Percentiles rank a stretch among this genome's conserved stretches.
These are phyloP conservation scores for Brachionus plicatilis DNA, from an alignment of 1,140 invertebrate species.

Conservation along the genomic window DNA sequence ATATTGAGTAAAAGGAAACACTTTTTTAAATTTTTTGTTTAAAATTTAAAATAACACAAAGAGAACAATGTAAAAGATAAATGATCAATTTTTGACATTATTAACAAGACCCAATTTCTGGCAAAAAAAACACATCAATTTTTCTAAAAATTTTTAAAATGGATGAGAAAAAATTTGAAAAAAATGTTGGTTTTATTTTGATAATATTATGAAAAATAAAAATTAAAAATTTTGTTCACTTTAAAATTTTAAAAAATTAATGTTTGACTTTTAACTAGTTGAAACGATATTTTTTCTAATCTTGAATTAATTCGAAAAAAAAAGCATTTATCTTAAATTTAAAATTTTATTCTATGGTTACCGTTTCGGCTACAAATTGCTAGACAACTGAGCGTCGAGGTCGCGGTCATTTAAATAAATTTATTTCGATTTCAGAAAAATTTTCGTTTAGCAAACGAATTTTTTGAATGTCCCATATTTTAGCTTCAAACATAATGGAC, in stretches of 20 bases:
- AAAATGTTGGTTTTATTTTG: background rate
- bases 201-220: background rate
- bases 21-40: too few relatives aligned
- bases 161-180: background rate
- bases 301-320: background rate
- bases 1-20: too few relatives aligned
- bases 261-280: background rate
- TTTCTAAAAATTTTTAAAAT: too few relatives aligned
- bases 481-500: background rate
- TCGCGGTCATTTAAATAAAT: conserved; percentile 1
- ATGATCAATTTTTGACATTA: too few relatives aligned
- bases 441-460: background rate
- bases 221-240: background rate
- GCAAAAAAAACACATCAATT: too few relatives aligned
- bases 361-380: background rate
- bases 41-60: too few relatives aligned
- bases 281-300: background rate
- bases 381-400: background rate
- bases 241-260: background rate
- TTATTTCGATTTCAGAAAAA: background rate
- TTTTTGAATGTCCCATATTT: background rate
- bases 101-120: too few relatives aligned
- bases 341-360: conserved; percentile 18
- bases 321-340: background rate
- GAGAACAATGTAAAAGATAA: too few relatives aligned